These are phyloP conservation scores for Prochilodus magdalenae DNA, from an alignment of 2,113 vertebrate genomes.

Conservation along the genomic window DNA sequence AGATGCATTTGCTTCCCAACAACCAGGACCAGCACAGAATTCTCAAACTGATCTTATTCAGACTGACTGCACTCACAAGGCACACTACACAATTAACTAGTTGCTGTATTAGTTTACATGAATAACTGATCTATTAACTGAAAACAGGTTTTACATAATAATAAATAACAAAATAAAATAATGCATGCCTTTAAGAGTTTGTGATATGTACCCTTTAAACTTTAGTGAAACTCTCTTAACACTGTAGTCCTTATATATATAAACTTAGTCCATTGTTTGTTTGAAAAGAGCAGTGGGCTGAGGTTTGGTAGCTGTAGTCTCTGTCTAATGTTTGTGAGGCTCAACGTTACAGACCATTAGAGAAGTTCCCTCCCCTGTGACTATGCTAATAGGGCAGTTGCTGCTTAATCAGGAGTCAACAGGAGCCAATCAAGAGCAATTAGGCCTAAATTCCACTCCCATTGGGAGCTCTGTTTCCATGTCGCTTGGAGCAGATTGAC, in stretches of 20 bases:
- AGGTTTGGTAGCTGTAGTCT: constrained; percentile 16
- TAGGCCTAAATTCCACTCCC: constrained; percentile 70
- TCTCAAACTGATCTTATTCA: background rate
- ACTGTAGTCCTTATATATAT: background rate
- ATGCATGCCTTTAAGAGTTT: too few relatives aligned
- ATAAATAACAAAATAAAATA: too few relatives aligned
- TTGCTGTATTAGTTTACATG: too few relatives aligned
- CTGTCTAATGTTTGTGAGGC: constrained; percentile 54
- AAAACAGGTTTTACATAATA: too few relatives aligned
- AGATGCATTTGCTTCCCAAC: too few relatives aligned
- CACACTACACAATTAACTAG: too few relatives aligned
- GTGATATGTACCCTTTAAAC: too few relatives aligned
- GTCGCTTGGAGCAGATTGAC: constrained; percentile 53
- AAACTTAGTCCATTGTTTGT: constrained; percentile 4
- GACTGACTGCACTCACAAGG: too few relatives aligned
- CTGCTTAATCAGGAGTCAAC: constrained; percentile 74
- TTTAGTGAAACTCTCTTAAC: background rate
- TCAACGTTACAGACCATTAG: constrained; percentile 53
- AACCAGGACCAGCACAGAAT: too few relatives aligned
- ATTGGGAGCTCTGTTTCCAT: constrained; percentile 63
- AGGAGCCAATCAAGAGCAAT: constrained; percentile 79
- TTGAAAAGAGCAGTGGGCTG: background rate
- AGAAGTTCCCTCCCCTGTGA: constrained; percentile 46
- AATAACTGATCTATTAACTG: too few relatives aligned
- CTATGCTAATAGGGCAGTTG: constrained; percentile 69